Conservation (phyloP, 2,797 vertebrate genomes). For the Jordanella pulchra region DNA sequence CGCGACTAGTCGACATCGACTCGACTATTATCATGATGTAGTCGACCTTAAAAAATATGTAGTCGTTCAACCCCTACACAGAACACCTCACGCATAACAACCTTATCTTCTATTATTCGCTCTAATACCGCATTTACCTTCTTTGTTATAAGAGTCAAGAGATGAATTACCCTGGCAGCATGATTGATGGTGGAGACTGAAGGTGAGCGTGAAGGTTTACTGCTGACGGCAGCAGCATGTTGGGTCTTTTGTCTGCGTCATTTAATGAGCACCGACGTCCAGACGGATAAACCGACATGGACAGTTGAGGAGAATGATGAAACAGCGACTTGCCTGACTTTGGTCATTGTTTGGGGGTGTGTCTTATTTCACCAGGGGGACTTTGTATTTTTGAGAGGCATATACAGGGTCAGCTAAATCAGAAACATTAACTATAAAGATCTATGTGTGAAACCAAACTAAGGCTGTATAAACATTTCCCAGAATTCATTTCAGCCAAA, state of each 20-base stretch:
- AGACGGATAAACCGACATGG: slow-evolving; percentile 46
- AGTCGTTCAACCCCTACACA: no score
- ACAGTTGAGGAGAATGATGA: slow-evolving; percentile 60
- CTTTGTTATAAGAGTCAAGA: slow-evolving; percentile 19
- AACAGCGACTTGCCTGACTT: slow-evolving; percentile 25
- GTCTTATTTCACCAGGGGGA: slow-evolving; percentile 64
- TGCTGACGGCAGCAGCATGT: slow-evolving; percentile 16
- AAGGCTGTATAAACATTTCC: slow-evolving; percentile 25
- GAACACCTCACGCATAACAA: background rate
- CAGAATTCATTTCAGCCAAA: slow-evolving; percentile 28
- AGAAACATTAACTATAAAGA: slow-evolving; percentile 32
- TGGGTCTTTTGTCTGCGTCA: slow-evolving; percentile 24
- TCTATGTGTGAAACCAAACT: slow-evolving; percentile 33
- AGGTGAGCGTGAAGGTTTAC: slow-evolving; percentile 39
- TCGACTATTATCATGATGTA: no score
- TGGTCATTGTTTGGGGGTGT: slow-evolving; percentile 4
- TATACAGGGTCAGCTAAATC: slow-evolving; percentile 54
- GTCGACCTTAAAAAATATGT: no score
- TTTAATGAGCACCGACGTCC: slow-evolving; percentile 49
- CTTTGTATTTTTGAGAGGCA: slow-evolving; percentile 54
- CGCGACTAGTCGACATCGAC: no score
- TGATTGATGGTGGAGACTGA: slow-evolving; percentile 51
- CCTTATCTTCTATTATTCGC: slow-evolving; percentile 19
- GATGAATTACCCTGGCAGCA: slow-evolving; percentile 24
- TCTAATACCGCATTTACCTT: slow-evolving; percentile 1